phyloP scores from a whole-genome alignment of 1,140 invertebrate species.

The Formica selysi region DNA sequence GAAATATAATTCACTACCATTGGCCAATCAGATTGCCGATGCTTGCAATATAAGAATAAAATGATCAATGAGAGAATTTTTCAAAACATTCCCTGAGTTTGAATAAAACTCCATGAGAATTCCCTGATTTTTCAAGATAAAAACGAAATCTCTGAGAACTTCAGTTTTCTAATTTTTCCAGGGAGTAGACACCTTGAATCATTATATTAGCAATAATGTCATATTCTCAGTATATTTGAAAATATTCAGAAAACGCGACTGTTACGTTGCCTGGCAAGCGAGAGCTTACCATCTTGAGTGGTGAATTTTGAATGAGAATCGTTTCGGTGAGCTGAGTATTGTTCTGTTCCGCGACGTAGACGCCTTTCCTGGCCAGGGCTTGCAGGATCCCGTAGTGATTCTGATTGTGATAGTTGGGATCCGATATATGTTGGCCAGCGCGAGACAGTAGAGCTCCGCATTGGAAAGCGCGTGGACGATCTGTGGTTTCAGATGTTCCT shows the following conservation, averaged over 20 bases:
- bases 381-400: constrained; percentile 98
- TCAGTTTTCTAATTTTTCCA: too few relatives aligned
- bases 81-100: too few relatives aligned
- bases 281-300: constrained; percentile 95
- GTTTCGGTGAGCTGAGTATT: constrained; percentile 97
- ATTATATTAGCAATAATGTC: too few relatives aligned
- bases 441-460: constrained; percentile 98
- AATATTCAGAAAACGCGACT: background rate
- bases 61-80: too few relatives aligned
- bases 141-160: too few relatives aligned
- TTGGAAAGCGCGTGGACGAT: constrained; percentile 96
- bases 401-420: constrained; percentile 97
- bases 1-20: too few relatives aligned
- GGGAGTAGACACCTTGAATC: too few relatives aligned
- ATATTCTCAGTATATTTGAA: background rate
- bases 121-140: too few relatives aligned
- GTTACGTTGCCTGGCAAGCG: background rate
- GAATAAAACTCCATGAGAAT: too few relatives aligned
- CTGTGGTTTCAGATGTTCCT: constrained; percentile 97
- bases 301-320: constrained; percentile 97
- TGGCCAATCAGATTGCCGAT: too few relatives aligned
- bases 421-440: constrained; percentile 98
- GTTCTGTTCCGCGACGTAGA: constrained; percentile 94
- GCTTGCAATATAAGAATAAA: too few relatives aligned
- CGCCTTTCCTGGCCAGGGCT: constrained; percentile 96